Evolutionary conservation across 2,797 vertebrate species (phyloP).

Genomic region (Xenops minutus): DNA sequence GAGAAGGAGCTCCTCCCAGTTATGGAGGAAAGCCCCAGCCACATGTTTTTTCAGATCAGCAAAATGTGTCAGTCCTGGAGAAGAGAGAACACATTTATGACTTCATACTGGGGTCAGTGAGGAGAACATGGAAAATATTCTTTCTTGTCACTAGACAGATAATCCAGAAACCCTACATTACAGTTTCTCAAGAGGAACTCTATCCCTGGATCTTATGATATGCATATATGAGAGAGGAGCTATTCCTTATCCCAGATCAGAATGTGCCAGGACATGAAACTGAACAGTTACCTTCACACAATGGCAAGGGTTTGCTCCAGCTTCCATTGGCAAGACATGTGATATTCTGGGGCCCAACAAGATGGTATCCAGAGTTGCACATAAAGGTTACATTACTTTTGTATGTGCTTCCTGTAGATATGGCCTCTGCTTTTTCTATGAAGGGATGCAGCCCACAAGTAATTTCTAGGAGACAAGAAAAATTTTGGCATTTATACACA

Average conservation of each 20-base stretch:
- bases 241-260: not conserved
- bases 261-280: not conserved
- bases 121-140: not conserved
- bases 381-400: conserved; percentile 78
- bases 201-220: not conserved
- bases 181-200: not conserved
- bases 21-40: not conserved
- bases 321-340: conserved; percentile 82
- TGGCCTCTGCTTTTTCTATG: conserved; percentile 76
- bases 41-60: not conserved
- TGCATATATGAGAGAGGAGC: not conserved
- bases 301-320: conserved; percentile 83
- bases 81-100: not conserved
- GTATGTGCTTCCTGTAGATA: conserved; percentile 69
- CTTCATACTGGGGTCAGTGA: not conserved
- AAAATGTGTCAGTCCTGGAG: not conserved
- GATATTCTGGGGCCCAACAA: conserved; percentile 77
- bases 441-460: conserved; percentile 80
- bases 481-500: not conserved
- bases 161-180: not conserved
- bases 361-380: conserved; percentile 78
- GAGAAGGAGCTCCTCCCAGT: not conserved
- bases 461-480: conserved; percentile 65
- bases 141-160: not conserved
- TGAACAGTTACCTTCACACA: conserved; percentile 74